phyloP scores from a whole-genome alignment of 2,888 invertebrate genomes.

The Sicus ferrugineus region DNA sequence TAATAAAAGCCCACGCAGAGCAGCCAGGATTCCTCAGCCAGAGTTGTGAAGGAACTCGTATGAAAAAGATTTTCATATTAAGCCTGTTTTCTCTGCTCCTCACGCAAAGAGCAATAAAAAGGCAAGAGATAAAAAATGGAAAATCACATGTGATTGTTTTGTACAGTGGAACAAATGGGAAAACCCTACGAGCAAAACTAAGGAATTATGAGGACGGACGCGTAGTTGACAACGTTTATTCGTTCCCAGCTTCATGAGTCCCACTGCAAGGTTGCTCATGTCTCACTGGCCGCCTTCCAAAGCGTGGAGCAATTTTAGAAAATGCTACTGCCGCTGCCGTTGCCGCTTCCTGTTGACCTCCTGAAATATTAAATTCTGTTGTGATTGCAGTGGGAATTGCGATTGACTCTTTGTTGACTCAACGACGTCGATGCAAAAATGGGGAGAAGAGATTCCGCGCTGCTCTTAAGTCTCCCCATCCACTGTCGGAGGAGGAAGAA shows the following conservation, averaged over 20 bases:
- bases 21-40: not conserved
- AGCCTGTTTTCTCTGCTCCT: conserved; percentile 10
- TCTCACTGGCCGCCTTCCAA: conserved; percentile 3
- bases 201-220: not conserved
- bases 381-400: conserved; percentile 62
- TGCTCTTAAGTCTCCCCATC: no score
- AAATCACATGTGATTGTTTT: conserved; percentile 28
- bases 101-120: not conserved
- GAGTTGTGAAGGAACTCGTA: not conserved
- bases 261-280: conserved; percentile 5
- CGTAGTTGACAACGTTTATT: not conserved
- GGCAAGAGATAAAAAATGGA: conserved; percentile 6
- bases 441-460: not conserved
- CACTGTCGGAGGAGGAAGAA: no score
- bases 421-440: not conserved
- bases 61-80: conserved; percentile 12
- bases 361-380: conserved; percentile 61
- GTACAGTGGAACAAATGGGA: conserved; percentile 1
- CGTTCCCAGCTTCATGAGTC: not conserved
- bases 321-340: conserved; percentile 22
- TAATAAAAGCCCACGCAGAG: conserved; percentile 42
- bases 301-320: conserved; percentile 29
- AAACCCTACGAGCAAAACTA: not conserved
- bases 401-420: conserved; percentile 60
- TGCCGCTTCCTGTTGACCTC: conserved; percentile 51